Evolutionary conservation across 2,797 vertebrate genomes (phyloP).

Genomic region (Manis javanica): DNA sequence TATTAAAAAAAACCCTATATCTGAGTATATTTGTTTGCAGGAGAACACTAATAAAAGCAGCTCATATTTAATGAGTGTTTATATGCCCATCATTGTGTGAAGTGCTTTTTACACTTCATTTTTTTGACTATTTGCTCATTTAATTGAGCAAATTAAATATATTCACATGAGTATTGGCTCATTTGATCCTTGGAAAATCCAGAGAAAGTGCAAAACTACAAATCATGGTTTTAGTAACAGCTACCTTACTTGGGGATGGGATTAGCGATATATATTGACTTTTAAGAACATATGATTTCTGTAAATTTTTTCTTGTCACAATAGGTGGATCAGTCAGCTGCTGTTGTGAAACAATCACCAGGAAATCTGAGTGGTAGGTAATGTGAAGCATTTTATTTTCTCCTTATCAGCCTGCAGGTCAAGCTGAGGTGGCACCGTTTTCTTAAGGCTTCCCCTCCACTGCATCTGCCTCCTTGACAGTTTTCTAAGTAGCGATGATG

Average conservation of each 20-base stretch:
- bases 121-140: neutral
- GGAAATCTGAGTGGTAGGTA: neutral
- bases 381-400: neutral
- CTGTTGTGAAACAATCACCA: slow-evolving; percentile 22
- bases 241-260: neutral
- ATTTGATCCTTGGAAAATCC: slow-evolving; percentile 10
- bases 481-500: neutral
- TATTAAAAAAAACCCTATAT: neutral
- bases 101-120: neutral
- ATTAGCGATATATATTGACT: slow-evolving; percentile 19
- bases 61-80: neutral
- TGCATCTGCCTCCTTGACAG: neutral
- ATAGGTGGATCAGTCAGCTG: neutral
- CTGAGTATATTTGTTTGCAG: neutral
- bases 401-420: neutral
- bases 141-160: neutral
- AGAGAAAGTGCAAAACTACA: slow-evolving; percentile 32
- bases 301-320: slow-evolving; percentile 18
- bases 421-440: neutral
- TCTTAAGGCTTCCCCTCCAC: neutral
- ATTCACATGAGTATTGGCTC: neutral
- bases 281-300: slow-evolving; percentile 45
- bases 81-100: neutral
- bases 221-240: neutral
- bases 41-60: slow-evolving; percentile 28